These are phyloP conservation scores for Brachionichthys hirsutus DNA, from an alignment of 2,113 vertebrate species.

Conservation along the genomic window DNA sequence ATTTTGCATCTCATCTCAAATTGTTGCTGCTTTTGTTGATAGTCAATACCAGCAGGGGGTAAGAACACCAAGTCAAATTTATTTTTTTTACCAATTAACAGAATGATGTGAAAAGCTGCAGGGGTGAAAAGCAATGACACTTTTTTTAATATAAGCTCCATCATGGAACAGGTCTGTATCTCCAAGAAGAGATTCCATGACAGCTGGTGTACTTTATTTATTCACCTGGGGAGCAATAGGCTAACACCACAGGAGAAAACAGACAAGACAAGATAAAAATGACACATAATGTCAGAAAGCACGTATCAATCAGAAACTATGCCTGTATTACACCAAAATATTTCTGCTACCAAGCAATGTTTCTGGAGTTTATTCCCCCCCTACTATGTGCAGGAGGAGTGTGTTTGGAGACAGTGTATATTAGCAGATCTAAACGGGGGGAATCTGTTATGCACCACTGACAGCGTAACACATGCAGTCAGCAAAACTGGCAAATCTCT, in stretches of 20 bases:
- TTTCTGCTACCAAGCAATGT: conserved; percentile 31
- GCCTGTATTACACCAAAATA: conserved; percentile 15
- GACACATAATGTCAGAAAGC: conserved; percentile 14
- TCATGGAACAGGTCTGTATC: neutral
- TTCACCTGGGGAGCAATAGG: conserved; percentile 8
- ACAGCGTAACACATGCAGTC: conserved; percentile 55
- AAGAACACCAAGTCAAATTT: conserved; percentile 4
- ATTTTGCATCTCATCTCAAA: neutral
- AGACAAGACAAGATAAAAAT: too few species aligned
- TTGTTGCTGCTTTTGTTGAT: neutral
- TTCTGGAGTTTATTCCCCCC: conserved; percentile 29
- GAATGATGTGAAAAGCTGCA: conserved; percentile 2
- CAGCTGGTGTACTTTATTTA: conserved; percentile 32
- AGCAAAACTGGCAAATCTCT: conserved; percentile 62
- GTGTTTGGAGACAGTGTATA: conserved; percentile 43
- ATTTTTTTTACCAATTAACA: conserved; percentile 3
- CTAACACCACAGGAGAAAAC: conserved; percentile 9
- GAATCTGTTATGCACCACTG: conserved; percentile 55
- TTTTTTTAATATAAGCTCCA: neutral
- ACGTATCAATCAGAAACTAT: conserved; percentile 39
- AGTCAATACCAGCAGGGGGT: neutral
- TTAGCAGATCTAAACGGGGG: conserved; percentile 47
- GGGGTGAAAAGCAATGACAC: neutral
- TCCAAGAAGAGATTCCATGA: neutral
- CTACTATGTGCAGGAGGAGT: conserved; percentile 4